phyloP scores from a whole-genome alignment of 2,888 invertebrate species.

The Cryptus armator region DNA sequence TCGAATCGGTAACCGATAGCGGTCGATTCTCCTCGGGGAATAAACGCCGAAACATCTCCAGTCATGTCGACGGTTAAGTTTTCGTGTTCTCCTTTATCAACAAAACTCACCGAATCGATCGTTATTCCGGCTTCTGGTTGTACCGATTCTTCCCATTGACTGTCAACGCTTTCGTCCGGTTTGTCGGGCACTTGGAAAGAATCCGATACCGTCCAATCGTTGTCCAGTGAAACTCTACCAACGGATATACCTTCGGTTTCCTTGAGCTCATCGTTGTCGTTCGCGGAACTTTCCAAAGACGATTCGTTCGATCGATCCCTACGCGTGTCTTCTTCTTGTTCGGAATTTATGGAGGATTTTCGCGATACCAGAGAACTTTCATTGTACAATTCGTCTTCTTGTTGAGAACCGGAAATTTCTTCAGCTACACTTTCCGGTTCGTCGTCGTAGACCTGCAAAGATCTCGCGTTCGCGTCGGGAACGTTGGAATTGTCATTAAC shows the following conservation, averaged over 20 bases:
- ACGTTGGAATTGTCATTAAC: neutral
- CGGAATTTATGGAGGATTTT: slow-evolving; percentile 41
- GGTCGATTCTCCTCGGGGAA: slow-evolving; percentile 79
- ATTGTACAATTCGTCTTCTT: slow-evolving; percentile 26
- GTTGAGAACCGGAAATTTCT: slow-evolving; percentile 54
- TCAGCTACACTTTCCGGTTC: slow-evolving; percentile 57
- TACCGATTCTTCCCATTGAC: slow-evolving; percentile 39
- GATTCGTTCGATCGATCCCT: slow-evolving; percentile 43
- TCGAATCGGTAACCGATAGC: slow-evolving; percentile 66
- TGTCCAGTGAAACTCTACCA: slow-evolving; percentile 59
- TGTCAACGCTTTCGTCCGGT: neutral
- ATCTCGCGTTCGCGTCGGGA: slow-evolving; percentile 23
- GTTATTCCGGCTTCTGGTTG: slow-evolving; percentile 25
- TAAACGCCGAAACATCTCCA: slow-evolving; percentile 73
- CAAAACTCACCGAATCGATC: neutral
- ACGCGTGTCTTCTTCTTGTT: slow-evolving; percentile 11
- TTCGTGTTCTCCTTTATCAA: slow-evolving; percentile 15
- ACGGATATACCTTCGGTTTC: slow-evolving; percentile 43
- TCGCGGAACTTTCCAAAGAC: slow-evolving; percentile 50
- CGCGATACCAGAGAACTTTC: slow-evolving; percentile 43
- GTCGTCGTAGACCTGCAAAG: slow-evolving; percentile 28
- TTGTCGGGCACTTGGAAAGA: slow-evolving; percentile 73
- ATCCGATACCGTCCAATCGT: slow-evolving; percentile 77
- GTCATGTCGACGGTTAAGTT: slow-evolving; percentile 68
- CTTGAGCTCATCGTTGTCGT: slow-evolving; percentile 48